These are phyloP conservation scores for Tragelaphus strepsiceros DNA, from an alignment of 2,113 vertebrate species.

Conservation along the genomic window DNA sequence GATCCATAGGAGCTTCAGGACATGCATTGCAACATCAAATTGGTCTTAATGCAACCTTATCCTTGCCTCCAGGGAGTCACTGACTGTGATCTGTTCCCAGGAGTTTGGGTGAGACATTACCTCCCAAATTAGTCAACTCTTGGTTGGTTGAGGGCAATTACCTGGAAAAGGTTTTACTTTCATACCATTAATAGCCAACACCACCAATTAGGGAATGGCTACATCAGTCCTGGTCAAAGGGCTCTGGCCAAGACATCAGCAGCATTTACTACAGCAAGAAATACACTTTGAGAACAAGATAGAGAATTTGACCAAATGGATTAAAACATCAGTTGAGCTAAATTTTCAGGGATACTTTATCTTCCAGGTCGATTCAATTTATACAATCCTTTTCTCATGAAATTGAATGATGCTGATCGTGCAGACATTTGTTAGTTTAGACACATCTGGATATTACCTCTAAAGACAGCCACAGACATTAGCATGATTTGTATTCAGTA, in stretches of 20 bases:
- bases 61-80: neutral
- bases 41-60: neutral
- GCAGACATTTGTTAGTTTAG: neutral
- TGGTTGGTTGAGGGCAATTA: neutral
- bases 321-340: neutral
- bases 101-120: neutral
- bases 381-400: neutral
- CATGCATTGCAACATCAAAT: neutral
- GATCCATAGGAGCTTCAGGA: neutral
- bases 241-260: neutral
- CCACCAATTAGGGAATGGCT: neutral
- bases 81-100: neutral
- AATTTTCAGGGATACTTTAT: neutral
- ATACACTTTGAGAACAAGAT: neutral
- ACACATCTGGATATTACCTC: slow-evolving; percentile 7
- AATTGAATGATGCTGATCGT: neutral
- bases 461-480: neutral
- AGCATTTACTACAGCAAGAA: neutral
- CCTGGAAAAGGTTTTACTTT: neutral
- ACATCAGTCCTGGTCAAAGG: neutral
- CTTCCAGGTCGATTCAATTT: neutral
- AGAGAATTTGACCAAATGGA: neutral
- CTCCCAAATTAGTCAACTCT: neutral
- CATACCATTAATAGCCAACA: neutral
- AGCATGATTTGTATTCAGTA: slow-evolving; percentile 7